Conservation (phyloP, 1,140 invertebrate genomes). For the Yoshiicerus persimilis region DNA sequence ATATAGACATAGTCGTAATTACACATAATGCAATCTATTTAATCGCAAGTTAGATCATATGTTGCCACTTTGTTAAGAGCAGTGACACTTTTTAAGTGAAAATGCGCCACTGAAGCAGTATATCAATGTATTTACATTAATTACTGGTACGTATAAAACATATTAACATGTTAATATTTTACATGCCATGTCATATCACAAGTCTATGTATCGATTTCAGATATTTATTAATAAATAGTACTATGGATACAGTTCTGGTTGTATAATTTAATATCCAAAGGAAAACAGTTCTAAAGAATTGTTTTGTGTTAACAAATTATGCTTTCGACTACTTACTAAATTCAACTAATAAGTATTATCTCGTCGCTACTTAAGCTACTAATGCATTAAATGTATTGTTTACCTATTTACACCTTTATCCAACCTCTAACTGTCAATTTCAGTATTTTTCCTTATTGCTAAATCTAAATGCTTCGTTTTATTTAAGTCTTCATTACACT, state of each 20-base stretch:
- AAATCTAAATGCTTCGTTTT: not conserved
- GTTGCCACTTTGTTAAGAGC: not conserved
- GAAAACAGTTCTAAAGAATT: not conserved
- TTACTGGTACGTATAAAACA: too few species aligned
- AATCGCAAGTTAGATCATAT: not conserved
- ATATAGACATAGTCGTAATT: not conserved
- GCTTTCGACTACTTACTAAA: not conserved
- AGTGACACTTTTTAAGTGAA: too few species aligned
- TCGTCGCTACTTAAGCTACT: too few species aligned
- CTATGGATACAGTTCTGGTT: too few species aligned
- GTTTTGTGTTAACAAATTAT: not conserved
- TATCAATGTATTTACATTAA: too few species aligned
- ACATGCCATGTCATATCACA: not conserved
- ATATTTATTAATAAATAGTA: too few species aligned
- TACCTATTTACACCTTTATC: not conserved
- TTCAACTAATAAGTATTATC: too few species aligned
- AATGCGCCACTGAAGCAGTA: too few species aligned
- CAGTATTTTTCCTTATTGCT: not conserved
- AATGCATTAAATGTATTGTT: not conserved
- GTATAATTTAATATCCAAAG: too few species aligned
- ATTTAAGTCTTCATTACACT: not conserved
- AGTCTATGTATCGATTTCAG: too few species aligned
- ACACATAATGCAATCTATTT: not conserved
- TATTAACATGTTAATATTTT: not conserved
- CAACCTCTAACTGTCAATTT: not conserved